Conservation (phyloP, 2,888 invertebrate species). For the Dorcus parallelipipedus region DNA sequence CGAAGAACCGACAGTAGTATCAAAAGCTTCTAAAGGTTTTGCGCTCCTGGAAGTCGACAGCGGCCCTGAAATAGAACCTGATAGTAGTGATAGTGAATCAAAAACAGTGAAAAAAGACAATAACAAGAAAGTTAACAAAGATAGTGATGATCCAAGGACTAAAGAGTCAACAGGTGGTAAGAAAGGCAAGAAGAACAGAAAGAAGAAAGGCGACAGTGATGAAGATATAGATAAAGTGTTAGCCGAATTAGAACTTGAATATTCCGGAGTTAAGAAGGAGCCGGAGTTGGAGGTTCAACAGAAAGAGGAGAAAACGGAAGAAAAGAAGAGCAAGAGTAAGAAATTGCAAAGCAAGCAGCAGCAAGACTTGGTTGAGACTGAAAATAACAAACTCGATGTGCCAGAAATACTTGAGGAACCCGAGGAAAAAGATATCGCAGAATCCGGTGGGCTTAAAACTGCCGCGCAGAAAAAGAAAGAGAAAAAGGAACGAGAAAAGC, state of each 20-base stretch:
- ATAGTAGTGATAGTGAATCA: conserved; percentile 45
- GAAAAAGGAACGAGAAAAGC: conserved; percentile 78
- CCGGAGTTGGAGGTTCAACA: conserved; percentile 42
- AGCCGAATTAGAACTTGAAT: conserved; percentile 79
- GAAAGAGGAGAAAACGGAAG: conserved; percentile 36
- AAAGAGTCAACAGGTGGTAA: conserved; percentile 51
- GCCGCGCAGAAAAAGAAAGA: conserved; percentile 89
- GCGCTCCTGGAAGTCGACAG: conserved; percentile 65
- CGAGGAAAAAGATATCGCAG: conserved; percentile 54
- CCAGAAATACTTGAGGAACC: conserved; percentile 43
- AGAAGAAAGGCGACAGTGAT: conserved; percentile 73
- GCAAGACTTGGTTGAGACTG: conserved; percentile 12
- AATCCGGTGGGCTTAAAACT: conserved; percentile 65
- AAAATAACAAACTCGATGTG: conserved; percentile 17
- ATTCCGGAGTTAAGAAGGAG: conserved; percentile 62
- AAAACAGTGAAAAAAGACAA: conserved; percentile 44
- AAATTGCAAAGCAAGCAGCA: conserved; percentile 41
- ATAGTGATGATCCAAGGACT: conserved; percentile 45
- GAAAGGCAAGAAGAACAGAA: conserved; percentile 69
- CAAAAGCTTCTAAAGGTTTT: conserved; percentile 51
- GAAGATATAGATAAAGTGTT: conserved; percentile 81
- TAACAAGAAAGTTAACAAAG: conserved; percentile 46
- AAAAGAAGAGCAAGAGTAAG: conserved; percentile 35
- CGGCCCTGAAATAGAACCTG: conserved; percentile 47
- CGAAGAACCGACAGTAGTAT: conserved; percentile 44